A percentile compares a stretch with the other conserved stretches of the same genome.
phyloP scores from a whole-genome alignment of 2,888 invertebrate species.

The Drosophila leonis region DNA sequence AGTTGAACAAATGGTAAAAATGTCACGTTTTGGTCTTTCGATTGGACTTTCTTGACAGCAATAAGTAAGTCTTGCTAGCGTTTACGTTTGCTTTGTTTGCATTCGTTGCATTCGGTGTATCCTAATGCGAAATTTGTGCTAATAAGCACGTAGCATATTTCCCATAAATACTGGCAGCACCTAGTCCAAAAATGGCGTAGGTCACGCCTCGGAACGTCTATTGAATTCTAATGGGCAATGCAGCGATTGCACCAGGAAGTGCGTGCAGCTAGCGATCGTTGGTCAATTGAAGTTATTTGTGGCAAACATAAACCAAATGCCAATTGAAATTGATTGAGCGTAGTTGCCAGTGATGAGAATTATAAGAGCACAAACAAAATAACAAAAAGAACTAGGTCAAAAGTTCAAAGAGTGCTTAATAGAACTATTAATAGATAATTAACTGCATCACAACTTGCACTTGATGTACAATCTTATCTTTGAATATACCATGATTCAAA shows the following conservation, averaged over 20 bases:
- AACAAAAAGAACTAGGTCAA: conserved; percentile 66
- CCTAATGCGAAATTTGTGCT: conserved; percentile 65
- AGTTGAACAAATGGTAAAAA: conserved; percentile 17
- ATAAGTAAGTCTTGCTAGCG: conserved; percentile 9
- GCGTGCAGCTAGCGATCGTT: conserved; percentile 63
- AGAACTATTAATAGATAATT: conserved; percentile 2
- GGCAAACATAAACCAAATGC: conserved; percentile 34
- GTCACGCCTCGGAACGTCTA: conserved; percentile 55
- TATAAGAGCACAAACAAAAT: conserved; percentile 34
- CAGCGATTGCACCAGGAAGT: conserved; percentile 69
- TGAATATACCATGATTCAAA: conserved; percentile 24
- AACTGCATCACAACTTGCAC: conserved; percentile 5
- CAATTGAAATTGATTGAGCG: conserved; percentile 67
- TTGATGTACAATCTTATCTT: conserved; percentile 37
- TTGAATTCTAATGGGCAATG: conserved; percentile 70
- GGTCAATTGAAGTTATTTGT: conserved; percentile 70
- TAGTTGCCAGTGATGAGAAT: conserved; percentile 29
- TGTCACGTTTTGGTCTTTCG: conserved; percentile 49
- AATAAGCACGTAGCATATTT: conserved; percentile 66
- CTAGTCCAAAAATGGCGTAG: conserved; percentile 33
- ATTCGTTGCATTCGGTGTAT: conserved; percentile 31
- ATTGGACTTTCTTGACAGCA: conserved; percentile 12
- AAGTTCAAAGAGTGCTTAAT: conserved; percentile 62
- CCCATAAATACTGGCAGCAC: conserved; percentile 52
- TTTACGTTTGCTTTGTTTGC: conserved; percentile 20